Evolutionary conservation across 2,888 invertebrate genomes (phyloP), one percentile per base, ranked within the genome.

Genomic region (Phlogophora meticulosa): DNA sequence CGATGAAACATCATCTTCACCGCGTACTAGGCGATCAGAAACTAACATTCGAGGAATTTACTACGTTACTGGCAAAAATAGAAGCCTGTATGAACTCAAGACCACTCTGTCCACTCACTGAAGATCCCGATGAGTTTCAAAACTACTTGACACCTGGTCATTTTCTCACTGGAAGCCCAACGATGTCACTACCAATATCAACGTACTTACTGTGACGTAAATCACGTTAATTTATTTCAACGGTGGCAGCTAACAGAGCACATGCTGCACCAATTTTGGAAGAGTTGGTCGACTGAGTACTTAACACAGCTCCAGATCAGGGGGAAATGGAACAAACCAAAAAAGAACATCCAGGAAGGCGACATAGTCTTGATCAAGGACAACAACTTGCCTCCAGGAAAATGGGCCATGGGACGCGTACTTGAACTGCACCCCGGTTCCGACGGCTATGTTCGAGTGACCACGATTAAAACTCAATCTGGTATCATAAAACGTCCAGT

Each of bases 301-400:
- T 2, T 52, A 24, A 52, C 52, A 7, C 36, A 36, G 10, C 52
- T 52, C 24, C 53, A 53, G n/a, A 40, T 7, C 38, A 24, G 53
- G n/a, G n/a, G 11, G 2, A 53, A 53, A 24, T 53, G 53, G 22
- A 42, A 24, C 17, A 28, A 36, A 32, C 17, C 42, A 4, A 42
- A 13, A 24, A 24, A 5, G 7, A 40, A 53, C 40, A 40, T 24
- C 38, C 7, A 53, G 7, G 24, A 56, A 32, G 57, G 45, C n/a
- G 57, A 57, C 3, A 22, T 57, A n/a, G 32, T 57, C 22, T 11
- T 45, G 22, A 22, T 57, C 32, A 45, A 45, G 32, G 34, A 57
- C 20, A 45, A 57, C 22, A 57, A 57, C 22, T 34, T 57, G n/a
- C 34, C 42, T 1, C 56, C 28, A 56, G 42, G 42, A 56, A 43